Evolutionary conservation across 1,140 invertebrate species (phyloP), one percentile per base, ranked within the genome.

Genomic region (Caenorhabditis brenneri): DNA sequence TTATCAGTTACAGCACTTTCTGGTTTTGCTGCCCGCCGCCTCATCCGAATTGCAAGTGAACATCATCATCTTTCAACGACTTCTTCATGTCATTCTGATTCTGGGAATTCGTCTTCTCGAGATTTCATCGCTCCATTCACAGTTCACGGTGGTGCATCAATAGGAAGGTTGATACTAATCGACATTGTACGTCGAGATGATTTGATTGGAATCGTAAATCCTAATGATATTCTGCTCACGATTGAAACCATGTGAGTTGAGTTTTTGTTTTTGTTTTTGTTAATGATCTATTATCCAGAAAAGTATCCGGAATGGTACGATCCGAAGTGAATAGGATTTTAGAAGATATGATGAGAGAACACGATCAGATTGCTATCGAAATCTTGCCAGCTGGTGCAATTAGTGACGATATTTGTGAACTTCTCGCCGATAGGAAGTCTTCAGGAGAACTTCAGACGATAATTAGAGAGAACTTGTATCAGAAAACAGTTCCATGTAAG

Each of bases 391-490:
- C 82, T n/a, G 65, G 82, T 27, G 33, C 33, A 22, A 60, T 46
- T 24, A 69, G 19, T 42, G 84, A 81, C 16, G 85, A 86, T 27
- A 74, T 86, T 19, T 74, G 79, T 12, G 85, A 86, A 46, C 84
- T 86, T 39, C 83, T 86, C 5, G 48, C 51, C 4, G 83, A 74
- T 46, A 42, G 79, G 24, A 86, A 85, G 27, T 39, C 39, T n/a
- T 65, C 84, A 36, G 60, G 49, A 42, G 85, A 94, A 85, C 91
- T 94, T 36, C 94, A 94, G 88, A 93, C 93, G 86, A 93, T 93
- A 1, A 94, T 94, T 81, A 89, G 94, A 82, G 94, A 94, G 87
- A 94, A 94, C 89, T 90, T 94, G 29, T 94, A 94, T 89, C 91
- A 93, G 85, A 91, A 94, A 81, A 94, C 94, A 29, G 94, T 94